Base-by-base conservation (phyloP, 1,140 invertebrate species). In the Bombus superbus region DNA sequence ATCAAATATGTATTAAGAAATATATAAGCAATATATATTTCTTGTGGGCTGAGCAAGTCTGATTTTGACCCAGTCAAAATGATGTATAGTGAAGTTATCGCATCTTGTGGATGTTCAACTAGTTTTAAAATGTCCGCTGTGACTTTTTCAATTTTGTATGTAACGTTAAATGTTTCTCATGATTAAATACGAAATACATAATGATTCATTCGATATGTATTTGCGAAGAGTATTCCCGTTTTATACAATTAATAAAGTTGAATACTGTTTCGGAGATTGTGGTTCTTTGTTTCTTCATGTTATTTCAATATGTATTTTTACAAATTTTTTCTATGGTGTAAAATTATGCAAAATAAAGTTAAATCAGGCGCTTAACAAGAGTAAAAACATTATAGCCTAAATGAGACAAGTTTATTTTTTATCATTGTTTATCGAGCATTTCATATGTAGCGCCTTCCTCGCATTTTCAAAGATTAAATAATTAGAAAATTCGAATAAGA, bases 161-260 rank as follows among this genome's bases (percentile, higher is more conserved):
- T 87, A 87, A 76, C 40, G 53, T 82, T 86, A 83, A 83, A 81
- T 59, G 59, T 86, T 75, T 69, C 79, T 84, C 38, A 77, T 53
- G 68, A 74, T 75, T 81, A 68, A 81, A 47, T 35, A 47, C 25
- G 42, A 62, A 81, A 40, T 38, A 22, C 47, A 22, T 53, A 80
- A 80, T 18, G 59, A 72, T 64, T 85, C 59, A 44, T 85, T 74
- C 15, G 68, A 69, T 85, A 85, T 85, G 53, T 40, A 83, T 81
- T 66, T 77, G 81, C 66, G 28, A 86, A 57, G 9, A 76, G 62
- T 69, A 81, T 83, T 88, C 44, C 85, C 88, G 68, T 92, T 92
- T 92, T 92, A 91, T 92, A 92, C 90, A 69, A 86, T 91, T 86
- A 92, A 92, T 92, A 92, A 92, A 92, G 77, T 92, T 91, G 71